These are phyloP conservation scores for Microtus obscurus DNA, from an alignment of 2,797 vertebrate genomes.

Conservation along the genomic window DNA sequence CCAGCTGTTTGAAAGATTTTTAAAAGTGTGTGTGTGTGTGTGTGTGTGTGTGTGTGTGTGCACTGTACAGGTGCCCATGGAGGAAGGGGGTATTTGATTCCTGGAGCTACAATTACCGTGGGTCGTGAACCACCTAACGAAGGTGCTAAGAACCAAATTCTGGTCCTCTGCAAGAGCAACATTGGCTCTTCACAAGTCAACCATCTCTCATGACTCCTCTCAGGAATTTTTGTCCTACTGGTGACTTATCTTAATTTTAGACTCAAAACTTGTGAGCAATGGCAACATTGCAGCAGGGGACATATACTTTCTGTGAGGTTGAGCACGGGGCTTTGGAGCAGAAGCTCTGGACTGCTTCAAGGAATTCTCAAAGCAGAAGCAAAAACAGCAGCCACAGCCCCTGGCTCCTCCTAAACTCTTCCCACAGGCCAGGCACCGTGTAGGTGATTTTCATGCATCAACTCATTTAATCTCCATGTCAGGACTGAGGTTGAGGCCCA, in stretches of 20 bases:
- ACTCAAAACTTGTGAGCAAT: neutral
- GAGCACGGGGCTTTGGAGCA: neutral
- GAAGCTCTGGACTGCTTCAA: neutral
- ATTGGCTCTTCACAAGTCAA: neutral
- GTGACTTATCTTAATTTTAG: neutral
- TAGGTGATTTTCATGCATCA: constrained; percentile 2
- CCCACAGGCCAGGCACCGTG: neutral
- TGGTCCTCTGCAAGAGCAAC: neutral
- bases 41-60: neutral
- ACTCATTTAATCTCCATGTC: constrained; percentile 2
- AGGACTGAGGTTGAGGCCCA: neutral
- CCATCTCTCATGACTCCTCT: neutral
- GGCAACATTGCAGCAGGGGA: neutral
- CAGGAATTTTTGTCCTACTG: neutral
- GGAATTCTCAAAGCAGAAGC: neutral
- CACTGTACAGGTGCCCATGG: neutral
- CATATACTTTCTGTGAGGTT: neutral
- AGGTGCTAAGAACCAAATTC: neutral
- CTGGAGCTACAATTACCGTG: neutral
- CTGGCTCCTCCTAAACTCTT: neutral
- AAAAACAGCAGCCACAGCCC: neutral
- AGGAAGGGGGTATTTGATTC: neutral
- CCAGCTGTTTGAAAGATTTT: neutral
- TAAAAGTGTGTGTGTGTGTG: neutral
- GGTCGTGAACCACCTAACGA: neutral